Evolutionary conservation across 2,113 vertebrate genomes (phyloP).

Genomic region (Sialia sialis): DNA sequence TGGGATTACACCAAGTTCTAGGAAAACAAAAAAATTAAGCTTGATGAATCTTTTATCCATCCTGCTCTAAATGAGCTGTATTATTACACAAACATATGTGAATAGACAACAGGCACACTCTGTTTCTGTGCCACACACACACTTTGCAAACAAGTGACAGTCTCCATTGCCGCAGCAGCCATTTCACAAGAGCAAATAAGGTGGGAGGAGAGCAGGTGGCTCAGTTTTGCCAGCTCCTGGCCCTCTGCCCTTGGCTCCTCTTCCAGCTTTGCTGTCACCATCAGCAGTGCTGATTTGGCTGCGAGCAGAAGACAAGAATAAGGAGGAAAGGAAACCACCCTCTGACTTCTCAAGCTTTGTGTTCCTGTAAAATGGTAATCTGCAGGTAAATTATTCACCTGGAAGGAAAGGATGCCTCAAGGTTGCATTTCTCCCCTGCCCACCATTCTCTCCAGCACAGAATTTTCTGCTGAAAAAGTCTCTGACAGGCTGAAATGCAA

Average conservation of each 20-base stretch:
- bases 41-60: background rate
- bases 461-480: background rate
- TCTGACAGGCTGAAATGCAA: background rate
- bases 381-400: background rate
- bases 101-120: background rate
- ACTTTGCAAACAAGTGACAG: background rate
- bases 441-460: background rate
- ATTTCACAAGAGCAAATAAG: conserved; percentile 35
- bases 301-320: background rate
- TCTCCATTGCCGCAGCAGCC: background rate
- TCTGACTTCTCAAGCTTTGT: background rate
- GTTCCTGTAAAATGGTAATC: background rate
- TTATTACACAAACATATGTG: fast-evolving
- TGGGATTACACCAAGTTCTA: background rate
- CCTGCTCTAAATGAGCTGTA: background rate
- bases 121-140: fast-evolving
- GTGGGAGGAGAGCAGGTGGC: conserved; percentile 45
- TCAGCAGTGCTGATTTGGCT: background rate
- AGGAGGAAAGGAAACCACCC: background rate
- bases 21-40: conserved; percentile 12
- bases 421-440: background rate
- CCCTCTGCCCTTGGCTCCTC: conserved; percentile 35
- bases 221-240: conserved; percentile 15
- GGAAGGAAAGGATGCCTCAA: background rate
- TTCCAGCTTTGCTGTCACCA: background rate